These are phyloP conservation scores for Brevipalpus yothersi DNA, from an alignment of 1,140 invertebrate genomes.

Conservation along the genomic window DNA sequence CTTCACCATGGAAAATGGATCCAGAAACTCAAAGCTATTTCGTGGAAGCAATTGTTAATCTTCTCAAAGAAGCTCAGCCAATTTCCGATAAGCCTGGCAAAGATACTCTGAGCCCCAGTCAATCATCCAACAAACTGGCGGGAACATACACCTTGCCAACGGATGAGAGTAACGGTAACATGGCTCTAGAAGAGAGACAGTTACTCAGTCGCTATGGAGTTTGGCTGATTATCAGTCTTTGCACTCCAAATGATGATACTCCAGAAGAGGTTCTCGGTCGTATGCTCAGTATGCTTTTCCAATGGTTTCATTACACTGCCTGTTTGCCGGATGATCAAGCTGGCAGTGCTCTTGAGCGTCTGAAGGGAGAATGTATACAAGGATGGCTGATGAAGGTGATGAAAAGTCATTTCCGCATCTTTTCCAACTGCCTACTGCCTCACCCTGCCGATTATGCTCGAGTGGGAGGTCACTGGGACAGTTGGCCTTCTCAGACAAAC, in stretches of 20 bases:
- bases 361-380: slow-evolving; percentile 81
- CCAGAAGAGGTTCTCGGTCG: slow-evolving; percentile 64
- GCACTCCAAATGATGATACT: slow-evolving; percentile 51
- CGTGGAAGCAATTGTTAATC: slow-evolving; percentile 56
- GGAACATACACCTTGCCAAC: slow-evolving; percentile 12
- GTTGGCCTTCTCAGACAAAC: slow-evolving; percentile 42
- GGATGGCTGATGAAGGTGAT: slow-evolving; percentile 66
- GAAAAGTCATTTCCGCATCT: slow-evolving; percentile 58
- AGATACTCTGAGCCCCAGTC: slow-evolving; percentile 6
- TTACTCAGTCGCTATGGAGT: slow-evolving; percentile 82
- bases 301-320: slow-evolving; percentile 96
- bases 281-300: slow-evolving; percentile 81
- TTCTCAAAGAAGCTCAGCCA: slow-evolving; percentile 24
- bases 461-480: slow-evolving; percentile 27
- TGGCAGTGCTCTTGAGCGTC: slow-evolving; percentile 58
- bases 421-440: slow-evolving; percentile 58
- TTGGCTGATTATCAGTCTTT: slow-evolving; percentile 82
- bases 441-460: slow-evolving; percentile 67
- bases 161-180: slow-evolving; percentile 18
- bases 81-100: slow-evolving; percentile 15
- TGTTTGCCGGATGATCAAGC: slow-evolving; percentile 77
- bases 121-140: not conserved
- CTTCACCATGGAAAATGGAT: slow-evolving; percentile 62
- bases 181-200: slow-evolving; percentile 41
- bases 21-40: slow-evolving; percentile 72